A percentile compares a stretch with the other conserved stretches of the same genome.
Evolutionary conservation across 2,888 invertebrate species (phyloP).

Genomic region (Strigamia maritima): DNA sequence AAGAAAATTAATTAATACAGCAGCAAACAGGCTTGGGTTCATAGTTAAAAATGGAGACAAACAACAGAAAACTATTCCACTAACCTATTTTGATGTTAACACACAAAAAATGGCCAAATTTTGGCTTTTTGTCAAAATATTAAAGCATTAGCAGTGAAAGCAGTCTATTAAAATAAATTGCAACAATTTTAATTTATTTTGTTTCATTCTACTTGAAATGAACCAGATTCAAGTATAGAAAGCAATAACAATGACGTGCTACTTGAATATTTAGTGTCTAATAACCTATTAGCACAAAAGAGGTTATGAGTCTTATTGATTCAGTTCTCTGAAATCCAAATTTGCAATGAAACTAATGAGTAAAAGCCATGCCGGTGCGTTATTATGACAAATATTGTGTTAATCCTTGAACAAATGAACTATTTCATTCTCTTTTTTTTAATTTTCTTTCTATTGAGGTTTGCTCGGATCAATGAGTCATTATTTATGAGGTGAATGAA

Average conservation of each 20-base stretch:
- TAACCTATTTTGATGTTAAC: background rate
- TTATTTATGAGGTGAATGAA: background rate
- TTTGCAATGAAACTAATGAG: constrained; percentile 31
- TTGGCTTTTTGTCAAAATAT: background rate
- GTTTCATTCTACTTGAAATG: background rate
- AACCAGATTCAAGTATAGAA: background rate
- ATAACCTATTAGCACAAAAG: background rate
- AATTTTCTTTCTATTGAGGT: background rate
- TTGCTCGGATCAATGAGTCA: background rate
- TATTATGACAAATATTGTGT: constrained; percentile 7
- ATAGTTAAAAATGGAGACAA: background rate
- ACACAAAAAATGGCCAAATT: background rate
- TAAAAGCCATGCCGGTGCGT: background rate
- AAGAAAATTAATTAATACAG: background rate
- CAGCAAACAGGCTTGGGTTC: background rate
- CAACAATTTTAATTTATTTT: background rate
- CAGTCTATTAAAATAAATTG: background rate
- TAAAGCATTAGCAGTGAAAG: background rate
- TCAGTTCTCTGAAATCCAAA: background rate
- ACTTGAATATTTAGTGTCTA: constrained; percentile 9
- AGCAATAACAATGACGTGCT: background rate
- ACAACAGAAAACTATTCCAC: background rate
- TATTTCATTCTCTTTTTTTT: background rate
- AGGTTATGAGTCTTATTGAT: background rate
- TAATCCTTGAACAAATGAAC: constrained; percentile 29